Conservation (phyloP, 2,113 vertebrate species). For the Macrotus californicus region DNA sequence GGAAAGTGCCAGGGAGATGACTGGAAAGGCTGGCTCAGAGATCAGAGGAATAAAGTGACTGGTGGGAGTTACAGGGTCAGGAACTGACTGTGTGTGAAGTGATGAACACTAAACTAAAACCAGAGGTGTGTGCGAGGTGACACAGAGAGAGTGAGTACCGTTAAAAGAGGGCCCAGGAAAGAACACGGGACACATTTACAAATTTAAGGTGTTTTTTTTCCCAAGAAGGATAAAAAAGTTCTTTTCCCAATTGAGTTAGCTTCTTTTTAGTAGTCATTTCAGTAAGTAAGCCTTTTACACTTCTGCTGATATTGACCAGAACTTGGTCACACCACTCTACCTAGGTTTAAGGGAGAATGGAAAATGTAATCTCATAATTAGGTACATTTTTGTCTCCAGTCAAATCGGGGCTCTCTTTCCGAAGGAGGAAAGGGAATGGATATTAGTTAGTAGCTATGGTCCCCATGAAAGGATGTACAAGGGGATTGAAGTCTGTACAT, state of each 20-base stretch:
- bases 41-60: background rate
- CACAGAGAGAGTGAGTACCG: background rate
- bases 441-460: background rate
- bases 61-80: background rate
- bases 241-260: background rate
- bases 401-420: background rate
- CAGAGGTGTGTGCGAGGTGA: background rate
- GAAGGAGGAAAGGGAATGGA: conserved; percentile 16
- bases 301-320: background rate
- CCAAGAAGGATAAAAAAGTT: background rate
- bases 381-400: background rate
- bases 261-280: background rate
- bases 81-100: background rate
- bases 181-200: background rate
- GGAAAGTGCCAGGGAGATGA: background rate
- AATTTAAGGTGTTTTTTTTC: background rate
- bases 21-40: background rate
- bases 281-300: background rate
- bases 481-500: background rate
- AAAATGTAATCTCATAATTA: background rate
- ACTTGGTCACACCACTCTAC: background rate
- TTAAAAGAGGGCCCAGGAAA: background rate
- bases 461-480: background rate
- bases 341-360: background rate
- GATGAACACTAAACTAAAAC: too few species aligned